Base-by-base conservation (phyloP, 2,888 invertebrate genomes). In the Mesorhabditis spiculigera region DNA sequence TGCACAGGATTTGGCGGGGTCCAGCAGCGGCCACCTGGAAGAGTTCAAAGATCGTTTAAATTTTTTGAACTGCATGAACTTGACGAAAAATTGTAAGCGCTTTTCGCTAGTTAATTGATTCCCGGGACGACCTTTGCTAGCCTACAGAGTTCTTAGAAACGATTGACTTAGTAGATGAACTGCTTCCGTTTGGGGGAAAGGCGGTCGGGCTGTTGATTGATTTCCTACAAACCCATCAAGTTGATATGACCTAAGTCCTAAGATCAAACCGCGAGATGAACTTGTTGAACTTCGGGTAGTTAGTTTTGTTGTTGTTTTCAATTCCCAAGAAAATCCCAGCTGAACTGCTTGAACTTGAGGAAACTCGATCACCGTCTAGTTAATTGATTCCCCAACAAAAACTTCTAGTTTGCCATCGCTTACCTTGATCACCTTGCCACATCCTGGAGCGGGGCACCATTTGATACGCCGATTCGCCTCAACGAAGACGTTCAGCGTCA, bases 361-460 rank as follows among this genome's bases (percentile, higher is more conserved):
- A 28, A 28, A 28, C 28, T 28, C 28, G 28, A 1, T 13, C 10
- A 3, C 13, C 13, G n/a, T 2, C 61, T n/a, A n/a, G 41, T 64
- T 10, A 50, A 45, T 5, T 43, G 13, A 13, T 16, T 44, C 10
- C 28, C 16, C 42, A 61, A 10, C n/a, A 68, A 63, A n/a, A 16
- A 64, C 63, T n/a, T 10, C 6, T 67, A 50, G 10, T 92, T 90
- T 87, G 96, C 96, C 69, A 92, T 92, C 61, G 68, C 85, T 86
- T 66, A 88, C 89, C 88, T 93, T 93, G 80, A 95, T 91, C 42
- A 94, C 96, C 88, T 94, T 93, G 85, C 92, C 94, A 89, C 98
- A 98, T 89, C 97, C 95, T 45, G 95, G 93, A 69, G 93, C 94
- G 79, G 97, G 96, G 87, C 97, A 98, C 96, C 97, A 97, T 86